A percentile compares a stretch with the other conserved stretches of the same genome.
phyloP scores from a whole-genome alignment of 2,888 invertebrate species.

The Agrotis clavis region DNA sequence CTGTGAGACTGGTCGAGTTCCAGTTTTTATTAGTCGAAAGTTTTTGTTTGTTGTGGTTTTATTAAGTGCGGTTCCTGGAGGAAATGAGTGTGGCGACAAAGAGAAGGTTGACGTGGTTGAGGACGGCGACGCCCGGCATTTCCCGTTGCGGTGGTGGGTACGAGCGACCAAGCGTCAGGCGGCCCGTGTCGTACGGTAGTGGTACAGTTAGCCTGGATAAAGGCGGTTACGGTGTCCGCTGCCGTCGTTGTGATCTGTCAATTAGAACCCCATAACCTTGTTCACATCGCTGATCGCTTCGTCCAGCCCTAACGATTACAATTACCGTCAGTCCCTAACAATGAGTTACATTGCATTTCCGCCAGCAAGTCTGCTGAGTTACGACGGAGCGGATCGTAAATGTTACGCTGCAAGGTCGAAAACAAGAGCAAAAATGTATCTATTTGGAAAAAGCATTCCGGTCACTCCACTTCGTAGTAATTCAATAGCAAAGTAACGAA shows the following conservation, averaged over 20 bases:
- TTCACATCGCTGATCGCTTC: constrained; percentile 78
- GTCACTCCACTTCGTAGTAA: constrained; percentile 69
- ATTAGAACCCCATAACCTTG: constrained; percentile 85
- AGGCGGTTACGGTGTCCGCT: constrained; percentile 82
- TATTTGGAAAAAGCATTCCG: constrained; percentile 64
- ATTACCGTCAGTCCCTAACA: constrained; percentile 63
- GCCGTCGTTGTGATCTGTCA: constrained; percentile 83
- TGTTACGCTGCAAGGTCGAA: constrained; percentile 66
- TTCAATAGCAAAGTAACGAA: constrained; percentile 76
- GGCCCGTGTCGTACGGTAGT: constrained; percentile 83
- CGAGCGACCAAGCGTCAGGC: constrained; percentile 69
- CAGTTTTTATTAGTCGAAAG: constrained; percentile 62
- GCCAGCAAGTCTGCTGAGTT: constrained; percentile 48
- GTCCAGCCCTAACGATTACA: constrained; percentile 75
- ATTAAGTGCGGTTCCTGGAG: constrained; percentile 77
- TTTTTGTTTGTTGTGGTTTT: constrained; percentile 77
- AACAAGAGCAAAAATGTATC: constrained; percentile 70
- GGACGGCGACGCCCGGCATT: constrained; percentile 74
- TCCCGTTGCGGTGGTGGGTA: constrained; percentile 83
- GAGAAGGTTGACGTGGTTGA: constrained; percentile 69
- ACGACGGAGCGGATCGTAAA: constrained; percentile 49
- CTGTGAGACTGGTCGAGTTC: constrained; percentile 62
- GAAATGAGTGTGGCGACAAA: constrained; percentile 79
- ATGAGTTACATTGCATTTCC: constrained; percentile 60
- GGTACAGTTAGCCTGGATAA: constrained; percentile 85